Conservation (phyloP, 2,113 vertebrate species). For the Phaethornis superciliosus region DNA sequence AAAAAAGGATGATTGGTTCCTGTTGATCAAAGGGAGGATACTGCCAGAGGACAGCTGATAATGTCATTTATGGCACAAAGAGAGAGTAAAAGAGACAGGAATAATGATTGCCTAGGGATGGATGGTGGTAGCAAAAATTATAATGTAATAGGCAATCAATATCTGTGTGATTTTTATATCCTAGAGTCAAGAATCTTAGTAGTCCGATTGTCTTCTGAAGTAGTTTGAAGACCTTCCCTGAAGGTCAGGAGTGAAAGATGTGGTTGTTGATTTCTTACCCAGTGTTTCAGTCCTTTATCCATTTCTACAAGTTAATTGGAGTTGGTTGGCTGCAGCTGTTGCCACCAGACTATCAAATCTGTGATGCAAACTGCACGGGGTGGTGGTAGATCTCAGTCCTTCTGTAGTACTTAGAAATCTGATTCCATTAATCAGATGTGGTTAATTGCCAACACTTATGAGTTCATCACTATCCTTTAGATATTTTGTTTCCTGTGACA, state of each 20-base stretch:
- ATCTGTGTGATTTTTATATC: neutral
- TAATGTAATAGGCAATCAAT: neutral
- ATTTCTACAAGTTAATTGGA: neutral
- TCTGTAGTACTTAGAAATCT: neutral
- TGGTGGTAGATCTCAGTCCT: neutral
- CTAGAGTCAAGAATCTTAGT: neutral
- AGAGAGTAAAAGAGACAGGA: neutral
- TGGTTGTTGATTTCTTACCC: neutral
- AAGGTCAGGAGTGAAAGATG: neutral
- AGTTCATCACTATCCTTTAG: neutral
- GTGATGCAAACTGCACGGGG: neutral
- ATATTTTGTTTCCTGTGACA: neutral
- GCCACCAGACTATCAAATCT: neutral
- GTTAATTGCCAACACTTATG: neutral
- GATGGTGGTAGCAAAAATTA: neutral
- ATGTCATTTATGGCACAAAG: slow-evolving; percentile 32
- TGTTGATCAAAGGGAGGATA: slow-evolving; percentile 24
- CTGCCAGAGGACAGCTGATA: slow-evolving; percentile 30
- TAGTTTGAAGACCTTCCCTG: neutral
- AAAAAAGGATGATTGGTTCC: slow-evolving; percentile 18
- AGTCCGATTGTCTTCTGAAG: neutral
- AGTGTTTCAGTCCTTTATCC: neutral
- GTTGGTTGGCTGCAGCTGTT: neutral
- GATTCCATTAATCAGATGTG: neutral
- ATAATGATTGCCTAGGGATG: slow-evolving; percentile 4